A percentile compares a stretch with the other conserved stretches of the same genome.
Evolutionary conservation across 2,113 vertebrate genomes (phyloP).

Genomic region (Prunella fulvescens): DNA sequence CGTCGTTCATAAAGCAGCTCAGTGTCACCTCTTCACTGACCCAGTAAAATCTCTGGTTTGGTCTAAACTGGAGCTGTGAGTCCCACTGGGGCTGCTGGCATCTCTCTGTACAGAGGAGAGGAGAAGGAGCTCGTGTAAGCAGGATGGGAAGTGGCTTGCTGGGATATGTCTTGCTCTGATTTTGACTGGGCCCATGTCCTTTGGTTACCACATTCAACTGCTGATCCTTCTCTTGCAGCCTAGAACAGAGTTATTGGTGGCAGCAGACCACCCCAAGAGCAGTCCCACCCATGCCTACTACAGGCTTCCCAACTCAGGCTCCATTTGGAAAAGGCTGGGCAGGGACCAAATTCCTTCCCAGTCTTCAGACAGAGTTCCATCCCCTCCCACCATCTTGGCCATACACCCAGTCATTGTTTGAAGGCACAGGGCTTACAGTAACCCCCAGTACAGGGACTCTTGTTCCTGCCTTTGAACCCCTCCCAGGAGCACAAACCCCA

Average conservation of each 20-base stretch:
- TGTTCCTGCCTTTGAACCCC: neutral
- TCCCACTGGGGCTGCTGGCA: neutral
- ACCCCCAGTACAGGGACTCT: too few species aligned
- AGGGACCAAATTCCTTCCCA: neutral
- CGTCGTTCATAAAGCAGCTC: rapidly evolving
- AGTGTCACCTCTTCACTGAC: neutral
- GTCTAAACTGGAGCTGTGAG: neutral
- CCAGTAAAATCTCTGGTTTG: neutral
- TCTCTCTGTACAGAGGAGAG: neutral
- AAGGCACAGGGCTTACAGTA: neutral
- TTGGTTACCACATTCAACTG: neutral
- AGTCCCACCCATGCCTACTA: too few species aligned
- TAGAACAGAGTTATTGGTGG: neutral
- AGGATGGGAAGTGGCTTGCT: neutral
- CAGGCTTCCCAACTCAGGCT: neutral
- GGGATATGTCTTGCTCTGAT: neutral
- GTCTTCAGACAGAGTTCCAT: neutral
- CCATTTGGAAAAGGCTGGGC: neutral
- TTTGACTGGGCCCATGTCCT: neutral
- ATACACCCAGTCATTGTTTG: neutral
- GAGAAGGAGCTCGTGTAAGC: neutral
- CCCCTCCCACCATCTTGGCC: neutral
- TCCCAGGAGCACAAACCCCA: neutral
- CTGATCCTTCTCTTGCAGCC: neutral
- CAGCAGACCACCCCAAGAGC: neutral